These are phyloP conservation scores for Orthosia gothica DNA, from an alignment of 2,888 invertebrate species.

Conservation along the genomic window DNA sequence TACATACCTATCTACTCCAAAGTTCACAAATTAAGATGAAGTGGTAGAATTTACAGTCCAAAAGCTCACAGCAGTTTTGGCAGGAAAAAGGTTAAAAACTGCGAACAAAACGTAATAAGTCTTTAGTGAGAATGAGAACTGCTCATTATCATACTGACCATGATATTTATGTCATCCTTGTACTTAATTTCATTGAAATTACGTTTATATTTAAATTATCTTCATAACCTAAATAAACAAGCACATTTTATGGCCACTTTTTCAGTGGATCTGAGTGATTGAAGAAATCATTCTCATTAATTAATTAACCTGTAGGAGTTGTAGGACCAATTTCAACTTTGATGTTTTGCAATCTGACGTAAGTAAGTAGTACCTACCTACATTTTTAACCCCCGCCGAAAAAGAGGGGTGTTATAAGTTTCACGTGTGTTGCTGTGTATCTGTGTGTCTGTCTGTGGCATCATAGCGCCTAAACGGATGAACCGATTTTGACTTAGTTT, in stretches of 20 bases:
- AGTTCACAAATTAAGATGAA: slow-evolving; percentile 1
- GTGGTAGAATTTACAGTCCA: not conserved
- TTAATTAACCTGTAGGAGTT: not conserved
- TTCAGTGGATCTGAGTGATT: not conserved
- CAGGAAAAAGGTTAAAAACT: not conserved
- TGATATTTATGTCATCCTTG: slow-evolving; percentile 37
- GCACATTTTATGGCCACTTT: not conserved
- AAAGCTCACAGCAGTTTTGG: not conserved
- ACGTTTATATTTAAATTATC: slow-evolving; percentile 6
- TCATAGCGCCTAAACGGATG: too few species aligned
- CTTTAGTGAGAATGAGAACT: slow-evolving; percentile 2
- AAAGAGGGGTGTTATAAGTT: too few species aligned
- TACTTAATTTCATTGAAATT: slow-evolving; percentile 26
- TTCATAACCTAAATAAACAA: not conserved
- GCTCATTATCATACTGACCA: slow-evolving; percentile 16
- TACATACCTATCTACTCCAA: not conserved
- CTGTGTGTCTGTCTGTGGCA: too few species aligned
- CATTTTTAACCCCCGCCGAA: too few species aligned
- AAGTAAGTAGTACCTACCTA: too few species aligned
- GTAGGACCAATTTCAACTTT: slow-evolving; percentile 10
- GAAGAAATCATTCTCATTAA: not conserved
- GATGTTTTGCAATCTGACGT: not conserved
- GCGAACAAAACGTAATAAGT: not conserved
- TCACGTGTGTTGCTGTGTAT: too few species aligned
- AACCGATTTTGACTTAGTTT: too few species aligned